A percentile compares a stretch with the other conserved stretches of the same genome.
These are phyloP conservation scores for Brachymystax lenok DNA, from an alignment of 2,797 vertebrate genomes.

Conservation along the genomic window DNA sequence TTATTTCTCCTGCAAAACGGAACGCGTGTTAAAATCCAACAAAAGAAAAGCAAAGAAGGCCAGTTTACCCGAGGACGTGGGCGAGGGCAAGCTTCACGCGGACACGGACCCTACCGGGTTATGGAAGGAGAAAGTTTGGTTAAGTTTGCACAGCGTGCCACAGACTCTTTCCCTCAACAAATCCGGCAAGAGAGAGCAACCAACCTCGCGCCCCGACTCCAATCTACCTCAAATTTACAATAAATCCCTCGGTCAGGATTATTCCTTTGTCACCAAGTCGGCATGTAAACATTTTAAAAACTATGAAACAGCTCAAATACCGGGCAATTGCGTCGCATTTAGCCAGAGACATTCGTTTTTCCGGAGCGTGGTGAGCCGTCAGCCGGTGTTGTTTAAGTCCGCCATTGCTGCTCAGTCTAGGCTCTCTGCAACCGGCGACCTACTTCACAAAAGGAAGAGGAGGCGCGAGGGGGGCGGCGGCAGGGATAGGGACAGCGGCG, in stretches of 20 bases:
- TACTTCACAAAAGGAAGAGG: constrained; percentile 85
- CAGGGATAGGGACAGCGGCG: constrained; percentile 49
- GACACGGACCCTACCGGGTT: constrained; percentile 75
- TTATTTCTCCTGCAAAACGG: constrained; percentile 96
- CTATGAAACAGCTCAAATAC: constrained; percentile 88
- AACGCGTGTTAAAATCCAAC: constrained; percentile 93
- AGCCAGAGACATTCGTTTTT: constrained; percentile 83
- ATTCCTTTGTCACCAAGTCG: constrained; percentile 77
- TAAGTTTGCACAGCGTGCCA: constrained; percentile 87
- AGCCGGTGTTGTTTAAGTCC: constrained; percentile 80
- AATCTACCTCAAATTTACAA: constrained; percentile 98
- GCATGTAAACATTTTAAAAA: constrained; percentile 85
- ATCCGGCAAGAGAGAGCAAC: constrained; percentile 70
- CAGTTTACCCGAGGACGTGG: constrained; percentile 69
- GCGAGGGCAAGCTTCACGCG: constrained; percentile 62
- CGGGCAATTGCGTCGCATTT: constrained; percentile 80
- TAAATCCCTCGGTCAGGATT: constrained; percentile 83
- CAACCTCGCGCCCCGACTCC: constrained; percentile 75
- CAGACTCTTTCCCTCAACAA: constrained; percentile 81
- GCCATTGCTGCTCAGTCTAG: constrained; percentile 81
- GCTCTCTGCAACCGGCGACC: constrained; percentile 76
- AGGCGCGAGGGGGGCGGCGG: constrained; percentile 75
- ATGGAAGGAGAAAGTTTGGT: constrained; percentile 97
- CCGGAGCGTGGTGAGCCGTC: constrained; percentile 80
- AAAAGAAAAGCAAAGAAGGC: constrained; percentile 85